These are phyloP conservation scores for Danio albolineatus DNA, from an alignment of 2,797 vertebrate species.

Conservation along the genomic window DNA sequence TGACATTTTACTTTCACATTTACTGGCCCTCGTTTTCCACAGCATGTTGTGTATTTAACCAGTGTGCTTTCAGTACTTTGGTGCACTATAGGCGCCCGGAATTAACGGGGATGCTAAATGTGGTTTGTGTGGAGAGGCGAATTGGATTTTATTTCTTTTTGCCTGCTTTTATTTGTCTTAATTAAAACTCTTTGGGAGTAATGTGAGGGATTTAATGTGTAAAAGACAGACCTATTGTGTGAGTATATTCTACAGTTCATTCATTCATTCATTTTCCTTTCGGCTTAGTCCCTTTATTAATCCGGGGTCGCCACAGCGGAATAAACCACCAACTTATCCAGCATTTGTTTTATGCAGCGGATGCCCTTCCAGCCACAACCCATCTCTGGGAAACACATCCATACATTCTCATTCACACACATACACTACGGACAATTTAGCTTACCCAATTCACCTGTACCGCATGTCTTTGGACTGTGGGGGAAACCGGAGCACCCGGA, in stretches of 20 bases:
- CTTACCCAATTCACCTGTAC: too few relatives aligned
- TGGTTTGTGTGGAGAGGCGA: background rate
- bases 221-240: constrained; percentile 1
- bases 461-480: too few relatives aligned
- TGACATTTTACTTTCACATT: constrained; percentile 43
- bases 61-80: background rate
- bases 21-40: constrained; percentile 33
- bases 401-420: too few relatives aligned
- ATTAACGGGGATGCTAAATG: constrained; percentile 23
- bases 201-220: background rate
- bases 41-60: constrained; percentile 35
- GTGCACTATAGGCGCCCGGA: constrained; percentile 19
- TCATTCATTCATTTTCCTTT: too few relatives aligned
- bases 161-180: constrained; percentile 22
- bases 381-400: too few relatives aligned
- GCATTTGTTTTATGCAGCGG: too few relatives aligned
- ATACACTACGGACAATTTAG: too few relatives aligned
- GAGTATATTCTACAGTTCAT: background rate
- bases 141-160: constrained; percentile 3
- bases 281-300: too few relatives aligned
- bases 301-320: too few relatives aligned
- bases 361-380: too few relatives aligned
- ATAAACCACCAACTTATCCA: too few relatives aligned
- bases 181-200: constrained; percentile 19
- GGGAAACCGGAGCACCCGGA: too few relatives aligned